Evolutionary conservation across 2,797 vertebrate species (phyloP).

Genomic region (Falco naumanni): DNA sequence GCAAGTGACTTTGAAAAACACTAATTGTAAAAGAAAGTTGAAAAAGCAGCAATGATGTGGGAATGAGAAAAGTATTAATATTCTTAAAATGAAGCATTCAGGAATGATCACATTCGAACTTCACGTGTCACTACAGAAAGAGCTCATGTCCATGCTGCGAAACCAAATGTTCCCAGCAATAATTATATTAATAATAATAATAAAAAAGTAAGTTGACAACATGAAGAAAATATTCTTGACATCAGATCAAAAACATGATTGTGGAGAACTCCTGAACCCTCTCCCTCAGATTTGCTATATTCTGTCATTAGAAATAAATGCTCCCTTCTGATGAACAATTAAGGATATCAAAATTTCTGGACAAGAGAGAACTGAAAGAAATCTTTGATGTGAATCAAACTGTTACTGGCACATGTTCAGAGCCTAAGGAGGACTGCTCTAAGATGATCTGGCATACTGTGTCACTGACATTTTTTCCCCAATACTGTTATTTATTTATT

Average conservation of each 20-base stretch:
- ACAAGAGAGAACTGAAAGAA: slow-evolving; percentile 56
- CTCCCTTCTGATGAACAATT: slow-evolving; percentile 68
- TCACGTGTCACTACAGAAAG: not conserved
- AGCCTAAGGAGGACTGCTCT: not conserved
- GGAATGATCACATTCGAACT: not conserved
- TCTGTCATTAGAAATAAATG: slow-evolving; percentile 69
- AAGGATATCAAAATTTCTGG: slow-evolving; percentile 50
- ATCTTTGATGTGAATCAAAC: slow-evolving; percentile 20
- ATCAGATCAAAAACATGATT: slow-evolving; percentile 59
- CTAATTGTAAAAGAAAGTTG: not conserved
- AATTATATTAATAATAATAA: too few relatives aligned
- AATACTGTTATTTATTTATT: slow-evolving; percentile 24
- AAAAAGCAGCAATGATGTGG: not conserved
- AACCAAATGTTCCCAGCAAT: not conserved
- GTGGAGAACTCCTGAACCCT: slow-evolving; percentile 52
- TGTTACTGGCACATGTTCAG: not conserved
- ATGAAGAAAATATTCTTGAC: slow-evolving; percentile 26
- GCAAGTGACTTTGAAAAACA: not conserved
- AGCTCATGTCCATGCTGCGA: not conserved
- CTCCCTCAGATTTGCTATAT: slow-evolving; percentile 34
- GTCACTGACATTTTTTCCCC: not conserved
- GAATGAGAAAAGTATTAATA: not conserved
- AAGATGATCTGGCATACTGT: not conserved
- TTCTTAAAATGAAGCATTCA: not conserved
- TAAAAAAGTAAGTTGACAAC: not conserved